Evolutionary conservation across 1,140 invertebrate genomes (phyloP), one percentile per base, ranked within the genome.

Genomic region (Heliconius nattereri): DNA sequence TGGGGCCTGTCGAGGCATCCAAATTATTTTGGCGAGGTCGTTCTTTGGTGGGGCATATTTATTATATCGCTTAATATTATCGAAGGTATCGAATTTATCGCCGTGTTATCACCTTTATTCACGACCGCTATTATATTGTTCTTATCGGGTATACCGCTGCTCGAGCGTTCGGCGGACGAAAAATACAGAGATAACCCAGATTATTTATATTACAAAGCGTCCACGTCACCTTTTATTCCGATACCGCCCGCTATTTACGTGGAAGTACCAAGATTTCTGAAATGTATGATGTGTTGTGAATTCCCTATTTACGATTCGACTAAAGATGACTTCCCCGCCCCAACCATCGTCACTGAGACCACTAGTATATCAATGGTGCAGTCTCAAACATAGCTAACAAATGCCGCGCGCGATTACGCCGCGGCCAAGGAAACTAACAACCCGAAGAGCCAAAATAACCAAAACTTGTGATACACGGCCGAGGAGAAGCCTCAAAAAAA

Each of bases 11-110:
- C 98, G 0, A 96, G 98, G 78, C 98, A 99, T 94, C 98, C 98
- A 0, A 99, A 99, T 91, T 99, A 99, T 89, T 98, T 99, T 93
- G 98, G 98, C 1, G 98, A 99, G 94, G 98, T 99, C 40, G 95
- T 98, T 0, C 95, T 99, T 2, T 99, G 98, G 98, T 98, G 98
- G 97, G 98, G 98, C 2, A 97, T 99, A 71, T 99, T 98, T 89
- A 96, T 98, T 66, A 98, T 98, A 90, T 98, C 98, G 1, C 92
- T 98, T 2, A 98, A 98, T 87, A 97, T 98, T 3, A 96, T 99
- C 71, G 96, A 97, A 87, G 97, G 97, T 52, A 88, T 96, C 75
- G 97, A 98, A 95, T 97, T 97, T 97, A 95, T 98, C 16, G 97
- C 97, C 16, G 97, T 99, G 86, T 95, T 98, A 52, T 98, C 98